Evolutionary conservation across 2,113 vertebrate genomes (phyloP), one percentile per base, ranked within the genome.

Genomic region (Pseudolaguvia tuberculata): DNA sequence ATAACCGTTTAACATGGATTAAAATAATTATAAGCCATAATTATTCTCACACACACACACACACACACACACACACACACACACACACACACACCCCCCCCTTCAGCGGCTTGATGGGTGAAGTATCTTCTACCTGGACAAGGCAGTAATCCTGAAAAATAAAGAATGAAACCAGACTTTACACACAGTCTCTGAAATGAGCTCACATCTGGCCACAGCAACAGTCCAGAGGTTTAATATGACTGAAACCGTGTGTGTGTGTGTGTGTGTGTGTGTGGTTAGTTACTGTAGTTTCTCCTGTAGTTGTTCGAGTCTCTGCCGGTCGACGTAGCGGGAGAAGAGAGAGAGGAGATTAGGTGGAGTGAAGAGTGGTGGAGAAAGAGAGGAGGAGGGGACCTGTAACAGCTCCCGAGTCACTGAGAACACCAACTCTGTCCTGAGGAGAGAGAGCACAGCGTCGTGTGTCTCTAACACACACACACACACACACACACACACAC

Each of bases 251-350:
- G 0, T 23, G 27, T 2, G 45, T 53, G 57, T 10, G 14, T 42
- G 35, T 23, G 48, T 58, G 56, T 61, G 20, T 68, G 52, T 45
- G 20, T 59, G 47, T 15, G 70, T 52, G n/a, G n/a, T n/a, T n/a
- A n/a, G n/a, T 95, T 82, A 98, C 96, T 98, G 94, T 90, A 98
- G 84, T 80, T 98, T 98, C 0, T 94, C 93, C 82, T 97, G 93
- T 83, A 98, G 84, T 84, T 94, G 85, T 86, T 94, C 95, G 80
- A 97, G 89, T 79, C 94, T 93, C 89, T 96, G 96, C 25, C 89
- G 91, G 82, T 98, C 96, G 0, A 97, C 93, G 0, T 96, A 96
- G 75, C 94, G 94, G 7, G 96, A 96, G 82, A 98, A 95, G 72
- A 98, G 93, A 31, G 94, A 91, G n/a, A 92, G 83, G 6, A 97